Base-by-base conservation (phyloP, 2,888 invertebrate species). In the Bedellia somnulentella region DNA sequence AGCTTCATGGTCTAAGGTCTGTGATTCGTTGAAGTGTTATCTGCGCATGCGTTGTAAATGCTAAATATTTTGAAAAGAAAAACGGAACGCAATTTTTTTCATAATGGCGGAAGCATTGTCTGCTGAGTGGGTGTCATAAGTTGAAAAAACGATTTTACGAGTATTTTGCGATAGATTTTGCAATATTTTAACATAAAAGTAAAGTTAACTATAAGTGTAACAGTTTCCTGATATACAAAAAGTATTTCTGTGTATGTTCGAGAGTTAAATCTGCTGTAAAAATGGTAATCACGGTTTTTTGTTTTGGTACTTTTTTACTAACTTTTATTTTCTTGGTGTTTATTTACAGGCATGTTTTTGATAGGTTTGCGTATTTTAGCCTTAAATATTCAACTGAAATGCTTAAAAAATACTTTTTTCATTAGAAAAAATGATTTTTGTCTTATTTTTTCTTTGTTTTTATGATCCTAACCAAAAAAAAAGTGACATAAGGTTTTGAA, bases 231-330 rank as follows among this genome's bases (percentile, higher is more conserved):
- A 36, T 33, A 31, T 38, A 33, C 38, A 42, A 33, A 31, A 36
- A 24, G 35, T 35, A 34, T 35, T 30, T 27, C 27, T 42, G 45
- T 41, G 39, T 35, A 40, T 34, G 31, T 38, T 41, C 42, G 43
- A 46, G 15, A 34, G 39, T 40, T 40, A 42, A 46, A 49, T 53
- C 49, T 41, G 44, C 45, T 40, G 42, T 53, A 71, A 76, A 75
- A 75, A 77, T 76, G 76, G 76, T 76, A 75, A 73, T 64, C 70
- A 71, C 67, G 68, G 70, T 76, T 77, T 75, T 78, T 78, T 78
- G 76, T 77, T 76, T 77, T 76, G 76, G 71, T 75, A 76, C 73
- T 71, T 76, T 70, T 77, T 76, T 64, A 64, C 57, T 49, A 67
- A 68, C 59, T 66, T 62, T n/a, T n/a, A n/a, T n/a, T n/a, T n/a